These are phyloP conservation scores for Oreohelix idahoensis DNA, from an alignment of 1,140 invertebrate species.

Conservation along the genomic window DNA sequence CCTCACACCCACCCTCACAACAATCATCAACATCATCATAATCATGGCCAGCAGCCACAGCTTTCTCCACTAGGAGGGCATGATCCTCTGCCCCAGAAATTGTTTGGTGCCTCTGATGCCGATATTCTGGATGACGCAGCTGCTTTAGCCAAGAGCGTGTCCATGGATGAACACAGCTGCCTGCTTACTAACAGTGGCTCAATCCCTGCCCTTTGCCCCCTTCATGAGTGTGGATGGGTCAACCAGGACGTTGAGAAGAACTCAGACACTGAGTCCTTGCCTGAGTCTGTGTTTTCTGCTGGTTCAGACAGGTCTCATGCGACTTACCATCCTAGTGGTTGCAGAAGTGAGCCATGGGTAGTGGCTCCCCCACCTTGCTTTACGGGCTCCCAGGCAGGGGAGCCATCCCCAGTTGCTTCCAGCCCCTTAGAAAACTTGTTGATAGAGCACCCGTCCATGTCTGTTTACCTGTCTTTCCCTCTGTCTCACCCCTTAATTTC, in stretches of 20 bases:
- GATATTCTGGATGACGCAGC: conserved; percentile 11
- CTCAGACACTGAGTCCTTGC: conserved; percentile 48
- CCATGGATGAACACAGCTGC: too few species aligned
- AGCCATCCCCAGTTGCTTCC: conserved; percentile 75
- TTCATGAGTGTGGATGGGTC: conserved; percentile 17
- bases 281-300: conserved; percentile 49
- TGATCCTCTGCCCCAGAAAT: neutral
- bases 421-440: conserved; percentile 86
- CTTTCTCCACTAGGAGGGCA: neutral
- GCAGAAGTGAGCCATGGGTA: conserved; percentile 81
- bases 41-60: neutral
- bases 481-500: neutral
- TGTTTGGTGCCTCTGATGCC: neutral
- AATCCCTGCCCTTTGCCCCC: neutral
- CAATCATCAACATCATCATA: conserved; percentile 21
- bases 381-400: conserved; percentile 74
- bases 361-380: conserved; percentile 87
- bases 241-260: conserved; percentile 35
- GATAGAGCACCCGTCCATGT: conserved; percentile 90
- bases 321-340: conserved; percentile 16
- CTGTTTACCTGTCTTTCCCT: conserved; percentile 77
- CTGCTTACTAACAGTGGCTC: too few species aligned
- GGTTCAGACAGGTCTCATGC: conserved; percentile 34
- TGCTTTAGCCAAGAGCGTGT: neutral
- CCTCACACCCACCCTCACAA: neutral